Evolutionary conservation across 2,797 vertebrate genomes (phyloP).

Genomic region (Apodemus agrarius): DNA sequence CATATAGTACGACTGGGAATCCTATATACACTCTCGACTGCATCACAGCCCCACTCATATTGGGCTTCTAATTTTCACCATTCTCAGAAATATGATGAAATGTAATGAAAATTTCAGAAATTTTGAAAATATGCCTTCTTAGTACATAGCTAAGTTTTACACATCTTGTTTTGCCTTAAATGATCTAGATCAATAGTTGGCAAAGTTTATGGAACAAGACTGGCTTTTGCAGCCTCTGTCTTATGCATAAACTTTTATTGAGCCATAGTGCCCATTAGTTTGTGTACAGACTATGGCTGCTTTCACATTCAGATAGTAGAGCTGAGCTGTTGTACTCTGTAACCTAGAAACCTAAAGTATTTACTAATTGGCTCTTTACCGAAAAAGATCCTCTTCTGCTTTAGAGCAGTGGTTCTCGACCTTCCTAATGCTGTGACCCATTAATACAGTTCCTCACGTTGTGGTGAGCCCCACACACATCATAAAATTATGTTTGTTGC

Average conservation of each 20-base stretch:
- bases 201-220: neutral
- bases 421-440: neutral
- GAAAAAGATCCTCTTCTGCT: neutral
- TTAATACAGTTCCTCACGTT: neutral
- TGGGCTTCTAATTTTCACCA: neutral
- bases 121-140: conserved; percentile 33
- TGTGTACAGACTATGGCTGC: neutral
- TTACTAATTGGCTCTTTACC: neutral
- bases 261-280: neutral
- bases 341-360: conserved; percentile 44
- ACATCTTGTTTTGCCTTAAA: conserved; percentile 33
- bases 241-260: conserved; percentile 57
- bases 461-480: neutral
- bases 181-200: neutral
- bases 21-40: neutral
- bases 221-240: conserved; percentile 6
- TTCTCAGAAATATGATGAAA: conserved; percentile 47
- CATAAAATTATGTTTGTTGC: neutral
- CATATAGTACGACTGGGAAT: neutral
- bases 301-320: neutral
- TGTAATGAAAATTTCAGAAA: neutral
- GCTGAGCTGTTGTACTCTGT: neutral
- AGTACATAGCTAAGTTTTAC: neutral
- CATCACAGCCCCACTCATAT: neutral
- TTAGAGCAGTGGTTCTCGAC: neutral